Evolutionary conservation across 2,113 vertebrate species (phyloP).

Genomic region (Pleuronectes platessa): DNA sequence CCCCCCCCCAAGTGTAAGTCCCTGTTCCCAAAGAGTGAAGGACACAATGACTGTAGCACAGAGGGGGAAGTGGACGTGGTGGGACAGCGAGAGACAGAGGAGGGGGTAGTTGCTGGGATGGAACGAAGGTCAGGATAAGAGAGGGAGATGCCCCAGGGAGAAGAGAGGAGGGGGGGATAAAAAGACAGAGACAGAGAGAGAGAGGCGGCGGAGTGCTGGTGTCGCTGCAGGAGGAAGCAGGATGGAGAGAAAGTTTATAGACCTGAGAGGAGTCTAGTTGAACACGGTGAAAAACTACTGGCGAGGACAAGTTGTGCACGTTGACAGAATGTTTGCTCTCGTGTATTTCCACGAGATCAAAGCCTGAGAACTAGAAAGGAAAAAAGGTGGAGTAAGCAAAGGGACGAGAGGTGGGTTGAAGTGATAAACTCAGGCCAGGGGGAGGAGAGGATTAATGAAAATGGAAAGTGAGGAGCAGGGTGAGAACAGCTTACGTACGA

Average conservation of each 20-base stretch:
- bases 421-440: background rate
- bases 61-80: background rate
- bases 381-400: too few species aligned
- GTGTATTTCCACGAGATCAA: background rate
- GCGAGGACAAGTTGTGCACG: too few species aligned
- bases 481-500: slow-evolving; percentile 86
- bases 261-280: background rate
- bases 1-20: slow-evolving; percentile 25
- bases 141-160: slow-evolving; percentile 55
- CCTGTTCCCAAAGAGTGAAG: slow-evolving; percentile 57
- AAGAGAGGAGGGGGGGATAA: slow-evolving; percentile 53
- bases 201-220: slow-evolving; percentile 46
- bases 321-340: background rate
- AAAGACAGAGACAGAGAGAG: slow-evolving; percentile 65
- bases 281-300: background rate
- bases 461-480: slow-evolving; percentile 81
- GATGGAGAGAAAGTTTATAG: slow-evolving; percentile 29
- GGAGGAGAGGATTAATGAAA: slow-evolving; percentile 18
- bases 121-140: slow-evolving; percentile 57
- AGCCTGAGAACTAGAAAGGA: slow-evolving; percentile 4
- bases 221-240: slow-evolving; percentile 32
- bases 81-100: background rate
- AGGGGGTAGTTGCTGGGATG: slow-evolving; percentile 12
- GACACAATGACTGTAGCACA: slow-evolving; percentile 46
- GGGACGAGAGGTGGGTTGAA: too few species aligned